These are phyloP conservation scores for Myxocyprinus asiaticus DNA, from an alignment of 2,113 vertebrate species.

Conservation along the genomic window DNA sequence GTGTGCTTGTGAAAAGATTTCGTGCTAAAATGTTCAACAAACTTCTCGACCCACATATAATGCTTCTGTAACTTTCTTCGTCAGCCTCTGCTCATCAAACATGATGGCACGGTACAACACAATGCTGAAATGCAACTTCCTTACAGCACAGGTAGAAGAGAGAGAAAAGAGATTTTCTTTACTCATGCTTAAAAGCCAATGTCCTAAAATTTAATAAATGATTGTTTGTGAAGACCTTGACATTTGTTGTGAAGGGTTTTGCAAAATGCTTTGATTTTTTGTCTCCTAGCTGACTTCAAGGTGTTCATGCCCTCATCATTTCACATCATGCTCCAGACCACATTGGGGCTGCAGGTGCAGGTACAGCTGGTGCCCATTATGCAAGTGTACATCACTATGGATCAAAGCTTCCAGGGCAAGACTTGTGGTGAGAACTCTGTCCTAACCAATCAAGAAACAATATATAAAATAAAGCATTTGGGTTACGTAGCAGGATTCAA, in stretches of 20 bases:
- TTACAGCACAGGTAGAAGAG: slow-evolving; percentile 80
- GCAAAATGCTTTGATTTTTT: slow-evolving; percentile 22
- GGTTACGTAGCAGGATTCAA: too few species aligned
- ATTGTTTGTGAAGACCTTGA: too few species aligned
- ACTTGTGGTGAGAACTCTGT: slow-evolving; percentile 78
- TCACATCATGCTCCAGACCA: slow-evolving; percentile 81
- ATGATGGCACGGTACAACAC: slow-evolving; percentile 82
- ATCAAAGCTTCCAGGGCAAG: slow-evolving; percentile 73
- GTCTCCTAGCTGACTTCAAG: slow-evolving; percentile 80
- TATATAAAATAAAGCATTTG: not conserved
- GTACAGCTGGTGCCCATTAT: slow-evolving; percentile 84
- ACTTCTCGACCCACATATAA: not conserved
- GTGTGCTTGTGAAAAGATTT: too few species aligned
- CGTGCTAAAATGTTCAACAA: not conserved
- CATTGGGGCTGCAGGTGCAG: slow-evolving; percentile 83
- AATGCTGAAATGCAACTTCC: slow-evolving; percentile 83
- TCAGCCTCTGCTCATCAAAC: slow-evolving; percentile 78
- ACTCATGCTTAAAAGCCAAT: too few species aligned
- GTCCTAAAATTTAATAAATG: too few species aligned
- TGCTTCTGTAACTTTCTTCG: not conserved
- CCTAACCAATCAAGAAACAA: not conserved
- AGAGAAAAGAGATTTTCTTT: not conserved
- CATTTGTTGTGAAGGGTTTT: too few species aligned
- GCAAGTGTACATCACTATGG: slow-evolving; percentile 85
- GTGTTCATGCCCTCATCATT: slow-evolving; percentile 83